Evolutionary conservation across 2,113 vertebrate genomes (phyloP), one percentile per base, ranked within the genome.

Genomic region (Neolamprologus hecqui): DNA sequence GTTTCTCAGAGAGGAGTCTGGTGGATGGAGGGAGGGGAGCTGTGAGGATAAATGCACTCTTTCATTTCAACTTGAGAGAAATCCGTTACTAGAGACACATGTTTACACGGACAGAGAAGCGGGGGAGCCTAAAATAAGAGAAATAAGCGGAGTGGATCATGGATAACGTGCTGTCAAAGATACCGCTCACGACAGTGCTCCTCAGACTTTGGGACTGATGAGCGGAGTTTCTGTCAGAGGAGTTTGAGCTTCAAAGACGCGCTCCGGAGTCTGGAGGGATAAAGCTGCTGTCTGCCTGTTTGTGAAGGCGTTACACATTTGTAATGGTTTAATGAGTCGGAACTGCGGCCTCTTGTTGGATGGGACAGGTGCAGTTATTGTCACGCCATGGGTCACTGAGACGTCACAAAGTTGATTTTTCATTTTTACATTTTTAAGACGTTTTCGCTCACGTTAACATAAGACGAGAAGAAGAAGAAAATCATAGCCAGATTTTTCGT

Each of bases 41-140:
- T 60, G 80, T 68, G 85, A 53, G 91, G 88, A 96, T 96, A 95
- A 96, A 96, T 92, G 94, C 92, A 79, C 94, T 93, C 95, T 95
- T 97, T 96, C 95, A 96, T 96, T 92, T 92, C 85, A 45, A 81
- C 79, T 40, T 77, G 82, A 84, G 70, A 83, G 79, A 89, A 86
- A 58, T 55, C 82, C 82, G 82, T 86, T 73, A n/a, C 79, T 1
- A 26, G 47, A 79, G 80, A 79, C 85, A 47, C 85, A 33, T 37
- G 37, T 81, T 58, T n/a, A 54, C 77, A 63, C 3, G 21, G 58
- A 40, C 19, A 80, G 7, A 60, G 35, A 83, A 53, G 35, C 42
- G 35, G 2, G 37, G 79, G 33, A 54, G 37, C 23, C 2, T 53
- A 8, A 13, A 49, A 35, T n/a, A 17, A 26, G 19, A 14, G 42